phyloP scores from a whole-genome alignment of 2,113 vertebrate species.

The Lepidothrix coronata region DNA sequence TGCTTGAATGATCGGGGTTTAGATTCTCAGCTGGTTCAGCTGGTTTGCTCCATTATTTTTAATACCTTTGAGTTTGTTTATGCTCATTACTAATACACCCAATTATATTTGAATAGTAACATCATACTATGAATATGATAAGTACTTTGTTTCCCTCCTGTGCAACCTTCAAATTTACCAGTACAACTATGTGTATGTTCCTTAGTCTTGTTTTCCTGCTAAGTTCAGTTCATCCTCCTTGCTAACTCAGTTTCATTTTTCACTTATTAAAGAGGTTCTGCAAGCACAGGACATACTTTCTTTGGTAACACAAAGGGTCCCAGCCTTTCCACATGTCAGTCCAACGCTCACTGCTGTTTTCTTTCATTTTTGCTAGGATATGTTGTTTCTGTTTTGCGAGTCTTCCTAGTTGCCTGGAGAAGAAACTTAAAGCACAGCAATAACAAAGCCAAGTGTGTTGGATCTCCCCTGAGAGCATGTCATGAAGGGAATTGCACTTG shows the following conservation, averaged over 20 bases:
- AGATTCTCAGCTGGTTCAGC: neutral
- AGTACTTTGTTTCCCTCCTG: neutral
- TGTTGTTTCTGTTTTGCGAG: neutral
- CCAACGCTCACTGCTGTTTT: neutral
- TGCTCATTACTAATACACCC: neutral
- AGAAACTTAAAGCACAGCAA: neutral
- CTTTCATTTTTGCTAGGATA: neutral
- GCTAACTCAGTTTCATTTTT: neutral
- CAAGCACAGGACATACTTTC: neutral
- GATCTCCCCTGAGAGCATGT: neutral
- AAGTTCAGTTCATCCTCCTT: neutral
- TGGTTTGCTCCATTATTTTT: neutral
- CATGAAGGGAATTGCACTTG: neutral
- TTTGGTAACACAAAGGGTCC: neutral
- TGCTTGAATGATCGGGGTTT: neutral
- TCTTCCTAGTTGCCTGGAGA: neutral
- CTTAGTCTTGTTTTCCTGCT: neutral
- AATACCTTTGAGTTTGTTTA: neutral
- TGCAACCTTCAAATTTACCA: neutral
- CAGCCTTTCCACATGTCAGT: neutral
- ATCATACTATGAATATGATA: neutral
- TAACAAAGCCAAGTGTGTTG: neutral
- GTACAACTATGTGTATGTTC: neutral
- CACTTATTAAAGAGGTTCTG: neutral
- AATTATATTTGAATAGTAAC: neutral